Evolutionary conservation across 2,888 invertebrate genomes (phyloP).

Genomic region (Euplexia lucipara): DNA sequence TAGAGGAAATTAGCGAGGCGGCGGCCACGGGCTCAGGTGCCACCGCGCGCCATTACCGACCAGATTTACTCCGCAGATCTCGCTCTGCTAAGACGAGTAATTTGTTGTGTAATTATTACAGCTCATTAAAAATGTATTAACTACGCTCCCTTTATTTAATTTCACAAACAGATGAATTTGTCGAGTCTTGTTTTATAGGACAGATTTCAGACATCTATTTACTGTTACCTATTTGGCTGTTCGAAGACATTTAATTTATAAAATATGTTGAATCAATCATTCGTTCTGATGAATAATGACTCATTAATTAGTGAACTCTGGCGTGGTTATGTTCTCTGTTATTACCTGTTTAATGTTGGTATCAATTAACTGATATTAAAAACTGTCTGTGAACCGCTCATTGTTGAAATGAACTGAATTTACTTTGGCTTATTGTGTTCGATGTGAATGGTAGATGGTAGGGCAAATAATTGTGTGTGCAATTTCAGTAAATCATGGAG

Average conservation of each 20-base stretch:
- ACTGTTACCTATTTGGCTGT: slow-evolving; percentile 53
- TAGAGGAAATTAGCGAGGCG: slow-evolving; percentile 83
- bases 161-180: slow-evolving; percentile 55
- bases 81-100: slow-evolving; percentile 76
- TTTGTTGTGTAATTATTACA: slow-evolving; percentile 82
- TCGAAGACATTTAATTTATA: slow-evolving; percentile 59
- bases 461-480: slow-evolving; percentile 29
- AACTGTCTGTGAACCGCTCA: slow-evolving; percentile 34
- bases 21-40: slow-evolving; percentile 80
- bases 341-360: slow-evolving; percentile 65
- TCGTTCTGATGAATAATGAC: slow-evolving; percentile 61
- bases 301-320: slow-evolving; percentile 67
- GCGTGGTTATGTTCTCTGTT: slow-evolving; percentile 56
- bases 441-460: slow-evolving; percentile 27
- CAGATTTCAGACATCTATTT: slow-evolving; percentile 55
- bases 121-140: slow-evolving; percentile 83
- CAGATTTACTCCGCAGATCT: slow-evolving; percentile 80
- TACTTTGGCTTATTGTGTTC: slow-evolving; percentile 40
- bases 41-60: slow-evolving; percentile 80
- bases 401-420: slow-evolving; percentile 39
- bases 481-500: slow-evolving; percentile 50
- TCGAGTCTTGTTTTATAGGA: slow-evolving; percentile 34
- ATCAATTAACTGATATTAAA: slow-evolving; percentile 55
- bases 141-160: slow-evolving; percentile 57
- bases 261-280: slow-evolving; percentile 61